phyloP scores from a whole-genome alignment of 2,113 vertebrate genomes.

The Tiliqua scincoides region DNA sequence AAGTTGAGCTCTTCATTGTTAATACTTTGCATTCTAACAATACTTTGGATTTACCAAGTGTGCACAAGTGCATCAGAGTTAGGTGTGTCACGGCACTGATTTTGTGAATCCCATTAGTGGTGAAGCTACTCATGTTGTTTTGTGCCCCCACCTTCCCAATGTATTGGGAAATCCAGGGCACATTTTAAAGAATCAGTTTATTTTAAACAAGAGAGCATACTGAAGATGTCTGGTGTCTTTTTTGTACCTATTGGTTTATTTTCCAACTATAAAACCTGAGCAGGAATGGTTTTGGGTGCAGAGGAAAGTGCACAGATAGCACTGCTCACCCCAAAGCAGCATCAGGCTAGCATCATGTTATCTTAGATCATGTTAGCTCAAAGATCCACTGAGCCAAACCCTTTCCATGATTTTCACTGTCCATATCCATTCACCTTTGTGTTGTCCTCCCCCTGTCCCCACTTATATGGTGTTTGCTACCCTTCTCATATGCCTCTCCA shows the following conservation, averaged over 20 bases:
- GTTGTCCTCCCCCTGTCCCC: no score
- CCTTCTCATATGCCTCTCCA: not conserved
- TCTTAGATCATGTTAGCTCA: no score
- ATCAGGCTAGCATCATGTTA: not conserved
- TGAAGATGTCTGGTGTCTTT: not conserved
- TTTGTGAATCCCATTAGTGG: no score
- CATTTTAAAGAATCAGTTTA: not conserved
- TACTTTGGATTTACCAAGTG: not conserved
- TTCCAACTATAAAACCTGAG: not conserved
- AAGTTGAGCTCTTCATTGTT: not conserved
- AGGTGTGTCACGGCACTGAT: not conserved
- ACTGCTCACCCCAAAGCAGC: not conserved
- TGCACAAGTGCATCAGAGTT: conserved; percentile 6
- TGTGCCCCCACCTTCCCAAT: not conserved
- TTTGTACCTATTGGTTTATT: not conserved
- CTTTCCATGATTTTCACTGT: not conserved
- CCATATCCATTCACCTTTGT: not conserved
- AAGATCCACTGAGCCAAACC: not conserved
- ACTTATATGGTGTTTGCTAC: not conserved
- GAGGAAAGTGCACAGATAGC: not conserved
- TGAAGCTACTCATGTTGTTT: not conserved
- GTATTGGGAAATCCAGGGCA: not conserved
- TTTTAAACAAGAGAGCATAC: not conserved
- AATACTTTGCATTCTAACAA: conserved; percentile 11
- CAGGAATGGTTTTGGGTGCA: not conserved